Conservation (phyloP, 1,140 invertebrate genomes). For the Euwallacea fornicatus region DNA sequence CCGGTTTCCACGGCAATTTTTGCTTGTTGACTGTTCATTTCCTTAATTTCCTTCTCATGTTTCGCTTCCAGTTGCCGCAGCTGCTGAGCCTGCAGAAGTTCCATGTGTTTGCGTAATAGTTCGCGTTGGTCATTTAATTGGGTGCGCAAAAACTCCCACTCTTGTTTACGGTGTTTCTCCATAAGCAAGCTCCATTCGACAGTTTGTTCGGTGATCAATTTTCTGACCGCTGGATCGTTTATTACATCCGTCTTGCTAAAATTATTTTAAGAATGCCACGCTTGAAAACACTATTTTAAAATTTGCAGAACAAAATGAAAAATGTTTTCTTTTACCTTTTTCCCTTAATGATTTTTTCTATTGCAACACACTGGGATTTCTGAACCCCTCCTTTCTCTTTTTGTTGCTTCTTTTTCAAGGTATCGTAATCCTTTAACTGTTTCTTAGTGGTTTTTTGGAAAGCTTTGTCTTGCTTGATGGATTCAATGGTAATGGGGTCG, state of each 20-base stretch:
- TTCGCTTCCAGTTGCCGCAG: conserved; percentile 87
- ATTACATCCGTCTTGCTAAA: conserved; percentile 77
- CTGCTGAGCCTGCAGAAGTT: conserved; percentile 80
- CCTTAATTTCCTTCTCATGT: conserved; percentile 93
- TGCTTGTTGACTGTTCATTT: conserved; percentile 93
- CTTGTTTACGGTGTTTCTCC: conserved; percentile 85
- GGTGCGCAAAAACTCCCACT: conserved; percentile 81
- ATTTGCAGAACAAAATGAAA: too few species aligned
- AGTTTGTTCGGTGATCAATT: conserved; percentile 86
- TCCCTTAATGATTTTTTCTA: conserved; percentile 93
- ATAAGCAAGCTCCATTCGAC: conserved; percentile 92
- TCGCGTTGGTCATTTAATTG: conserved; percentile 86
- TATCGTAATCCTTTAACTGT: conserved; percentile 93
- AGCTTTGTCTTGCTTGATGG: conserved; percentile 87
- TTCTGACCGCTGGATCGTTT: conserved; percentile 76
- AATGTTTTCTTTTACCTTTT: conserved; percentile 69
- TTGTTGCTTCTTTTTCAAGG: conserved; percentile 87
- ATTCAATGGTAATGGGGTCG: conserved; percentile 90
- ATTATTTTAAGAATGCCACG: conserved; percentile 11
- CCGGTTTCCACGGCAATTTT: conserved; percentile 96
- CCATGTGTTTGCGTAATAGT: conserved; percentile 83
- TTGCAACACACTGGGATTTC: conserved; percentile 90
- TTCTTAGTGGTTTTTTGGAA: conserved; percentile 95
- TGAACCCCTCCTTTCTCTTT: conserved; percentile 92
- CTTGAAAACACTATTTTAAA: too few species aligned